A percentile compares a stretch with the other conserved stretches of the same genome.
Evolutionary conservation across 1,140 invertebrate genomes (phyloP).

Genomic region (Drosophila leontia): DNA sequence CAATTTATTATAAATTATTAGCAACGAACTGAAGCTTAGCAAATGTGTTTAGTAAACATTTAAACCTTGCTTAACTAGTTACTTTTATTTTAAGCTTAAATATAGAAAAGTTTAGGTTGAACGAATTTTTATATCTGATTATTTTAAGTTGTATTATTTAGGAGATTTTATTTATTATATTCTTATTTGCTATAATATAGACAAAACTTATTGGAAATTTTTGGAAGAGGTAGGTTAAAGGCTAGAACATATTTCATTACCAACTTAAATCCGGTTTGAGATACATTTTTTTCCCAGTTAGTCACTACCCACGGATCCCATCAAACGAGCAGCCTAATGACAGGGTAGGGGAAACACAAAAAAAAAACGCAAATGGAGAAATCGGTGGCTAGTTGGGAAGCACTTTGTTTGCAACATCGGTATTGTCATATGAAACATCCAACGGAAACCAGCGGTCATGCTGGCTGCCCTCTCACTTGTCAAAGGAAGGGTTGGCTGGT

Average conservation of each 20-base stretch:
- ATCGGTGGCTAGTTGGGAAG: constrained; percentile 24
- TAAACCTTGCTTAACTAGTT: not conserved
- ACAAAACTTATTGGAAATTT: not conserved
- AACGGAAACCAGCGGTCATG: constrained; percentile 37
- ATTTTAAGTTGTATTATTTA: no score
- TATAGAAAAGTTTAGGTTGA: no score
- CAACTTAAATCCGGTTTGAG: not conserved
- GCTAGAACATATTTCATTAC: no score
- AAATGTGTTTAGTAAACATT: not conserved
- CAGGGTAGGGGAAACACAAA: not conserved
- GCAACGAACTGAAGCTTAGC: not conserved
- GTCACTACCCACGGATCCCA: not conserved
- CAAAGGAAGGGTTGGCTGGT: constrained; percentile 23
- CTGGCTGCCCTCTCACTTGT: constrained; percentile 34
- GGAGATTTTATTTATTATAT: no score
- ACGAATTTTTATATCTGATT: no score
- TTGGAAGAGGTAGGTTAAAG: not conserved
- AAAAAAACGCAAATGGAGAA: constrained; percentile 21
- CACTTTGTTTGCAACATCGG: constrained; percentile 55
- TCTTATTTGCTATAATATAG: no score
- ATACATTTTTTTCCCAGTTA: constrained; percentile 4
- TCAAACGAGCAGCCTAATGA: constrained; percentile 18
- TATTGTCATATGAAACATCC: constrained; percentile 53
- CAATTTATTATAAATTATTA: constrained; percentile 4
- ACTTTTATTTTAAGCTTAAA: not conserved